These are phyloP conservation scores for Melanitta fusca DNA, from an alignment of 2,797 vertebrate genomes.

Conservation along the genomic window DNA sequence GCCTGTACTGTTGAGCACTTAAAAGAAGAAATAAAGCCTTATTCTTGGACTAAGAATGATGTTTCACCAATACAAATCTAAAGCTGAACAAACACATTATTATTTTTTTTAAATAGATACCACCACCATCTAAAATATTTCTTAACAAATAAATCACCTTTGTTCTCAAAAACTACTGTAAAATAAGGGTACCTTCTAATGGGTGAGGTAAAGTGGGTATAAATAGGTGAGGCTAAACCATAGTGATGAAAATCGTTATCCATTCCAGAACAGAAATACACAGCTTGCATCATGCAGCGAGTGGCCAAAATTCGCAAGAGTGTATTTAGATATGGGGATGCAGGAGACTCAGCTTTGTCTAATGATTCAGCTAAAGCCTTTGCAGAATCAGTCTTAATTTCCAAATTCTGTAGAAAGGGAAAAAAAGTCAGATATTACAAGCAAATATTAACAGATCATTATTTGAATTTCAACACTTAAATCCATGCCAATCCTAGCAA, in stretches of 20 bases:
- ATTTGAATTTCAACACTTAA: not conserved
- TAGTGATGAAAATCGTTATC: constrained; percentile 98
- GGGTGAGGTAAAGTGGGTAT: constrained; percentile 98
- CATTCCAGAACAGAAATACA: constrained; percentile 99
- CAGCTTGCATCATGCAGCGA: constrained; percentile 99
- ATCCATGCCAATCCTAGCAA: not conserved
- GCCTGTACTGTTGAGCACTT: not conserved
- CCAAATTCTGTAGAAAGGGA: constrained; percentile 80
- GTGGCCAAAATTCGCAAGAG: constrained; percentile 93
- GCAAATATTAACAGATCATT: not conserved
- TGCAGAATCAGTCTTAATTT: constrained; percentile 91
- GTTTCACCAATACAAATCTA: not conserved
- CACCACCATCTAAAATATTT: not conserved
- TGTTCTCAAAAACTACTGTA: not conserved
- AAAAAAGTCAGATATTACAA: not conserved
- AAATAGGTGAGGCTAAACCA: constrained; percentile 95
- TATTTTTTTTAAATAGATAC: not conserved
- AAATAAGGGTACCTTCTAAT: constrained; percentile 89
- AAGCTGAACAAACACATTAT: not conserved
- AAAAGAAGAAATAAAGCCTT: not conserved
- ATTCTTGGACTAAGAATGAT: not conserved
- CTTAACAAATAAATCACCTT: not conserved
- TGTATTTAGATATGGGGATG: constrained; percentile 92
- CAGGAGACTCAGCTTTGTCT: constrained; percentile 84
- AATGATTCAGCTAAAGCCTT: constrained; percentile 94